A percentile compares a stretch with the other conserved stretches of the same genome.
phyloP scores from a whole-genome alignment of 1,140 invertebrate species.

The Drosophila micromelanica region DNA sequence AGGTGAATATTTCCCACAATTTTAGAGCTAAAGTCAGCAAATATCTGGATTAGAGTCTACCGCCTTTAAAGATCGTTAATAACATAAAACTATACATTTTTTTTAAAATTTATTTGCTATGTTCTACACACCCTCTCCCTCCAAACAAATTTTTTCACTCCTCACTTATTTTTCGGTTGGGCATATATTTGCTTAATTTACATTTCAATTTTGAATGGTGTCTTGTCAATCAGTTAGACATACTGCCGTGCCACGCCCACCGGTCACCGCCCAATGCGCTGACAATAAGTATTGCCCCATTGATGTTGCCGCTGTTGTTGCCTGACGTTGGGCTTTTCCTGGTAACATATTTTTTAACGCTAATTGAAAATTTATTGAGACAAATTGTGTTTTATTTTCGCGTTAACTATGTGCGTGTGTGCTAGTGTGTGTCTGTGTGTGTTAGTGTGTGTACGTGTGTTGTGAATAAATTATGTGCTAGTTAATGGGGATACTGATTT shows the following conservation, averaged over 20 bases:
- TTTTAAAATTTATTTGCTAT: no score
- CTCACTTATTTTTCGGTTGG: background rate
- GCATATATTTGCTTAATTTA: slow-evolving; percentile 58
- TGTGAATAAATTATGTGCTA: slow-evolving; percentile 53
- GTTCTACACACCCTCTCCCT: no score
- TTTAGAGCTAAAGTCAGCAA: no score
- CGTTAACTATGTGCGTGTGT: slow-evolving; percentile 40
- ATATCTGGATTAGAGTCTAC: no score
- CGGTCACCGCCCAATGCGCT: background rate
- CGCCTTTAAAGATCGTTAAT: no score
- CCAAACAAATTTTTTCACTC: slow-evolving; percentile 11
- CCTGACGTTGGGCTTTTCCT: slow-evolving; percentile 56
- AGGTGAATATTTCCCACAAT: no score
- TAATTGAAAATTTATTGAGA: slow-evolving; percentile 83
- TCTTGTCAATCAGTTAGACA: slow-evolving; percentile 77
- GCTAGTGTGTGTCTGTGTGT: slow-evolving; percentile 5
- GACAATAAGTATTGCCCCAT: slow-evolving; percentile 7
- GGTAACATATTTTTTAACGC: slow-evolving; percentile 65
- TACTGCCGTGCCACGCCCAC: slow-evolving; percentile 21
- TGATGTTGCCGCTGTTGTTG: slow-evolving; percentile 31
- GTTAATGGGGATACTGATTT: slow-evolving; percentile 31
- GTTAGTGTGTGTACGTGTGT: slow-evolving; percentile 9
- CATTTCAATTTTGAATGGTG: slow-evolving; percentile 81
- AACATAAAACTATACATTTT: no score
- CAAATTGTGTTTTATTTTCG: slow-evolving; percentile 82